Base-by-base conservation (phyloP, 2,888 invertebrate species). In the Bhutanitis thaidina region DNA sequence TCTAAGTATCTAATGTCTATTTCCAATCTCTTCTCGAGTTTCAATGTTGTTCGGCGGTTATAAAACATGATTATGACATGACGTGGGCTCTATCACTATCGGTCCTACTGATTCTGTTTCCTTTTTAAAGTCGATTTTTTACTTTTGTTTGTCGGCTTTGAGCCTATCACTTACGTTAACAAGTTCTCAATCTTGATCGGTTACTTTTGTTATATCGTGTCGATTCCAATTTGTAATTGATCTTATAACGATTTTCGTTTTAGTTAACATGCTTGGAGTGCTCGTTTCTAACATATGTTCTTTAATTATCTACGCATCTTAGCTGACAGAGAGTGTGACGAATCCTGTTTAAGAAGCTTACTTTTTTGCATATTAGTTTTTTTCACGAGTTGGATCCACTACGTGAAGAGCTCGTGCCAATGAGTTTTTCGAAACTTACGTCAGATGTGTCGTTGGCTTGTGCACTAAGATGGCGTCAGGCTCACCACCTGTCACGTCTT, bases 1-100 rank as follows among this genome's bases (percentile, higher is more conserved):
- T 54, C 53, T 55, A 53, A 57, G 67, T 71, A 69, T 77, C 72
- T 61, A 50, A 65, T 74, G 58, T 73, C 69, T 65, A 68, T 71
- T 71, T 69, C 69, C 62, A 69, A 73, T 65, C 65, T 65, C 64
- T 66, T 78, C 73, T 83, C 80, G 61, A 56, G 64, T 83, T 82
- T 69, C 74, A 62, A 57, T 58, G 60, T 64, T 65, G 64, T 58
- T 62, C 59, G 56, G 15, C 45, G 46, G 37, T 35, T 47, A 29
- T 20, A 43, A 54, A 58, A 59, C 60, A 59, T 60, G 64, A 55
- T 56, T 62, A 56, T 60, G 62, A 65, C 64, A 65, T 59, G 64
- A 64, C 61, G 58, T 57, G 59, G 64, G 60, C 58, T 56, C 58
- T 54, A 54, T 55, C 54, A 56, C 57, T 47, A 51, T 56, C 55